Percentiles rank a stretch among this genome's conserved stretches.
phyloP scores from a whole-genome alignment of 2,113 vertebrate species.

The Microtus ochrogaster region DNA sequence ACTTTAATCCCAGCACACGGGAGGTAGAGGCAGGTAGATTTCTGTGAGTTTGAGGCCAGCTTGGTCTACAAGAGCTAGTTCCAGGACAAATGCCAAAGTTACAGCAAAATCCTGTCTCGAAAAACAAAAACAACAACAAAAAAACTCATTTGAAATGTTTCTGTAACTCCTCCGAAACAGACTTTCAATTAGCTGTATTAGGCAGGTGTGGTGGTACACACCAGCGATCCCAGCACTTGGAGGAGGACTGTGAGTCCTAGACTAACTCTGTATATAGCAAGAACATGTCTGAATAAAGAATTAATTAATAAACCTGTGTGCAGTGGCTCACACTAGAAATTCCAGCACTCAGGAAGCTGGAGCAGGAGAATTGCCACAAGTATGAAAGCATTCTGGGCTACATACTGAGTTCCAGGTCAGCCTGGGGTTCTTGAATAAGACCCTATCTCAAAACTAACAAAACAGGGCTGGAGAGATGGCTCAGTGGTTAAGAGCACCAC shows the following conservation, averaged over 20 bases:
- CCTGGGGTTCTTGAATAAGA: background rate
- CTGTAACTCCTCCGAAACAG: background rate
- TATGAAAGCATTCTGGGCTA: background rate
- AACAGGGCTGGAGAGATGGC: too few relatives aligned
- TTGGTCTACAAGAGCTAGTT: background rate
- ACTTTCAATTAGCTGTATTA: slow-evolving; percentile 12
- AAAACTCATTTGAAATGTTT: slow-evolving; percentile 37
- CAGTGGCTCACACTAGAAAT: background rate
- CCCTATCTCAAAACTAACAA: background rate
- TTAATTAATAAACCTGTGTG: background rate
- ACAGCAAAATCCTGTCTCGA: background rate
- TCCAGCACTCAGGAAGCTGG: background rate
- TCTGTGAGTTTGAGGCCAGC: background rate
- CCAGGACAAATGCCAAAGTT: background rate
- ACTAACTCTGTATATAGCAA: background rate
- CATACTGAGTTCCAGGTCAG: background rate
- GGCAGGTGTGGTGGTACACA: background rate
- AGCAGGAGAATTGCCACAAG: too few relatives aligned
- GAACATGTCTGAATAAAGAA: background rate
- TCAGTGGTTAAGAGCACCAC: too few relatives aligned
- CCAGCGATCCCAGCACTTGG: background rate
- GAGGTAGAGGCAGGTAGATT: background rate
- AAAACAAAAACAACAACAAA: background rate
- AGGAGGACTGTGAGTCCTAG: background rate
- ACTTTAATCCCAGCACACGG: background rate